Percentiles rank a stretch among this genome's conserved stretches.
Conservation (phyloP, 2,888 invertebrate species). For the Panorpa germanica region DNA sequence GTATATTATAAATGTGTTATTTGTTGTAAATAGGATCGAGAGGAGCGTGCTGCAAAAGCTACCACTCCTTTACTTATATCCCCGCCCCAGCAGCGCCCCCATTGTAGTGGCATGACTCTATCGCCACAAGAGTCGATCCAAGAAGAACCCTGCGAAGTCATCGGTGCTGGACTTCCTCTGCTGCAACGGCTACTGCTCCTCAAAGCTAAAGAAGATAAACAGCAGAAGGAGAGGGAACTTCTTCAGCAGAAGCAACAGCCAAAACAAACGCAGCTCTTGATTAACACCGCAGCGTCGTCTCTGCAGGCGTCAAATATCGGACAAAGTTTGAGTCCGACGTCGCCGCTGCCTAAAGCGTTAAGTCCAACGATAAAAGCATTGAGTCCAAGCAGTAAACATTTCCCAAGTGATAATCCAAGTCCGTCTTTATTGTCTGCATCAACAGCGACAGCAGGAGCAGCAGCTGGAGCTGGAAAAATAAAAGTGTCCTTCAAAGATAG, state of each 20-base stretch:
- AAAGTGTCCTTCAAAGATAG: slow-evolving; percentile 43
- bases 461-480: slow-evolving; percentile 26
- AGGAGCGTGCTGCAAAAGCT: slow-evolving; percentile 28
- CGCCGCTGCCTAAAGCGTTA: slow-evolving; percentile 16
- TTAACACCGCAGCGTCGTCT: slow-evolving; percentile 2
- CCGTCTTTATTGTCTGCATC: slow-evolving; percentile 29
- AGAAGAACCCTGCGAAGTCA: slow-evolving; percentile 35
- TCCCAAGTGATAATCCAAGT: slow-evolving; percentile 29
- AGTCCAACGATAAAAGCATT: slow-evolving; percentile 30
- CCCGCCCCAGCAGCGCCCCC: slow-evolving; percentile 35
- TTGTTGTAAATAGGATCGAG: slow-evolving; percentile 33
- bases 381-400: slow-evolving; percentile 29
- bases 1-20: slow-evolving; percentile 10
- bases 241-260: slow-evolving; percentile 17
- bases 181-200: slow-evolving; percentile 53
- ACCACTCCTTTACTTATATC: slow-evolving; percentile 23
- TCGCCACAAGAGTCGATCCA: slow-evolving; percentile 29
- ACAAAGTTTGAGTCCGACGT: slow-evolving; percentile 11
- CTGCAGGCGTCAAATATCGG: not conserved
- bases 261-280: slow-evolving; percentile 1
- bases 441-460: slow-evolving; percentile 27
- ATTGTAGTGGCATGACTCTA: slow-evolving; percentile 35
- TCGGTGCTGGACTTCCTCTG: slow-evolving; percentile 52
- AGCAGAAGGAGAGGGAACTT: slow-evolving; percentile 21
- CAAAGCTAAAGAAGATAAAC: slow-evolving; percentile 55